These are phyloP conservation scores for Phyllotreta striolata DNA, from an alignment of 2,888 invertebrate species.

Conservation along the genomic window DNA sequence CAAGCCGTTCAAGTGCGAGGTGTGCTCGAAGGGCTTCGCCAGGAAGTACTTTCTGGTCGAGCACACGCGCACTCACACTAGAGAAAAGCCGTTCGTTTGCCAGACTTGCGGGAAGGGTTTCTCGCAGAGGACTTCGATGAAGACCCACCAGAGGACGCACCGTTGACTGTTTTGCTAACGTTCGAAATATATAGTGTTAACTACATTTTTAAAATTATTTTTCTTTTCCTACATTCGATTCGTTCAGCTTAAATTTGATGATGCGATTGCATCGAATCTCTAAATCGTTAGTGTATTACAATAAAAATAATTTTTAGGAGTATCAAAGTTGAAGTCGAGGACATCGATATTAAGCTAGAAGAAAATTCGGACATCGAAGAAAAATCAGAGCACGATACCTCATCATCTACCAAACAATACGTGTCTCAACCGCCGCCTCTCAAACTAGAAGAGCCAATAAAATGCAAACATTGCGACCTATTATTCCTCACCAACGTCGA, in stretches of 20 bases:
- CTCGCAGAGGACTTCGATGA: conserved; percentile 68
- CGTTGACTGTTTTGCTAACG: no score
- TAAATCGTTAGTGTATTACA: no score
- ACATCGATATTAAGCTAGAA: neutral
- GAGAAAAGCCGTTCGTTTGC: conserved; percentile 58
- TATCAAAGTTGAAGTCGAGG: no score
- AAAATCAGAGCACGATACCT: no score
- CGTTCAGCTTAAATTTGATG: no score
- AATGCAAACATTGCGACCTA: conserved; percentile 65
- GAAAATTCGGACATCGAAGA: no score
- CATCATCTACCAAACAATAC: no score
- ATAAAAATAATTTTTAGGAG: no score
- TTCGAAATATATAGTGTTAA: no score
- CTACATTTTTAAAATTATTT: no score
- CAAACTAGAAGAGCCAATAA: conserved; percentile 58
- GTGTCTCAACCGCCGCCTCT: conserved; percentile 45
- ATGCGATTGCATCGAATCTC: no score
- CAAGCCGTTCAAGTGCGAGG: conserved; percentile 51
- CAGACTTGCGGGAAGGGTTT: conserved; percentile 54
- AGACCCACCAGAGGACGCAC: conserved; percentile 68
- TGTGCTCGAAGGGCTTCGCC: conserved; percentile 50
- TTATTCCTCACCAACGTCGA: conserved; percentile 61
- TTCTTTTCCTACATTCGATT: no score
- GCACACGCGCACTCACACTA: conserved; percentile 55
- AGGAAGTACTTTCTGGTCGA: conserved; percentile 52